These are phyloP conservation scores for Archocentrus centrarchus DNA, from an alignment of 2,113 vertebrate species.

Conservation along the genomic window DNA sequence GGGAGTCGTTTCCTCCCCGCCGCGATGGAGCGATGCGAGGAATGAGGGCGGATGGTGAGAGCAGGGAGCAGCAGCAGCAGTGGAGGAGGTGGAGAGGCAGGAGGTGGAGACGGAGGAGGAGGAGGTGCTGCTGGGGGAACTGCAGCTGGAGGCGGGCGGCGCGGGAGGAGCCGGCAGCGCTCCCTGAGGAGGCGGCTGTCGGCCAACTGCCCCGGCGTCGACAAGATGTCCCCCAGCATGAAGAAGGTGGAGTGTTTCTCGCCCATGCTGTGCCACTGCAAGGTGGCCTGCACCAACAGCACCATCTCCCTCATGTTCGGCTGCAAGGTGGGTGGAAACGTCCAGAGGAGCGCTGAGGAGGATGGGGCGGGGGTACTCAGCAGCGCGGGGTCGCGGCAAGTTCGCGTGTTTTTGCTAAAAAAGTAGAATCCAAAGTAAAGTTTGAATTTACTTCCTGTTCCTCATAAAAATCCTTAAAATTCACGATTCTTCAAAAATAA, in stretches of 20 bases:
- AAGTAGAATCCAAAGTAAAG: neutral
- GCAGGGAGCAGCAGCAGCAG: slow-evolving; percentile 80
- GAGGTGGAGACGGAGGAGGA: slow-evolving; percentile 55
- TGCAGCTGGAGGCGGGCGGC: slow-evolving; percentile 40
- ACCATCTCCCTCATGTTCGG: slow-evolving; percentile 91
- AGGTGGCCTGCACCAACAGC: slow-evolving; percentile 90
- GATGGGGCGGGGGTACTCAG: neutral
- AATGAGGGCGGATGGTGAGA: slow-evolving; percentile 88
- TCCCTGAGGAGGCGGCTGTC: slow-evolving; percentile 81
- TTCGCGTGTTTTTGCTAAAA: rapidly evolving
- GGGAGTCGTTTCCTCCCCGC: slow-evolving; percentile 72
- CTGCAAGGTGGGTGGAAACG: slow-evolving; percentile 87
- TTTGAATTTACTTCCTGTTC: neutral
- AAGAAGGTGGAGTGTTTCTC: slow-evolving; percentile 91
- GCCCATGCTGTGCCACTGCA: slow-evolving; percentile 89
- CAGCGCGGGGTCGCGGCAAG: neutral
- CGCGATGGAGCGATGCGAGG: slow-evolving; percentile 80
- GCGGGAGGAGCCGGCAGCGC: slow-evolving; percentile 76
- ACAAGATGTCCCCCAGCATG: slow-evolving; percentile 85
- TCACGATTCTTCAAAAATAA: rapidly evolving
- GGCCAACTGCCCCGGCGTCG: slow-evolving; percentile 81
- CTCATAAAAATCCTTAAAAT: rapidly evolving
- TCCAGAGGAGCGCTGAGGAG: too few species aligned
- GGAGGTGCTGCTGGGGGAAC: slow-evolving; percentile 33
- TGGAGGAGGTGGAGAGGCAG: slow-evolving; percentile 49